phyloP scores from a whole-genome alignment of 2,113 vertebrate genomes.

The Ceratotherium simum region DNA sequence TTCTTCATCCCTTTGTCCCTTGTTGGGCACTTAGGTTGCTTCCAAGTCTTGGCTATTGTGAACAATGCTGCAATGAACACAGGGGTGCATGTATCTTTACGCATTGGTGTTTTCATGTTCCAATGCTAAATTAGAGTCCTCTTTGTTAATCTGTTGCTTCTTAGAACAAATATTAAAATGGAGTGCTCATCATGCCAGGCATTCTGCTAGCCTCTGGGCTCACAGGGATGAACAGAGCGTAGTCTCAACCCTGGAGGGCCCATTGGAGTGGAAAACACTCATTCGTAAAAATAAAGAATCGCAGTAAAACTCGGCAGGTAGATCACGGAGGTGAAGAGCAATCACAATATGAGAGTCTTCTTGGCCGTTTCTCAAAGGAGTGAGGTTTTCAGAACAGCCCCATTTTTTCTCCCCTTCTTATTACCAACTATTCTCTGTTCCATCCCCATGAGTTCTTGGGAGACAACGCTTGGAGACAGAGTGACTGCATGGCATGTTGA shows the following conservation, averaged over 20 bases:
- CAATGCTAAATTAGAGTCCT: neutral
- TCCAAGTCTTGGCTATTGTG: no score
- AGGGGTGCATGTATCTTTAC: no score
- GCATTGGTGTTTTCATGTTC: no score
- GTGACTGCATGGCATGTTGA: neutral
- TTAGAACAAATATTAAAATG: neutral
- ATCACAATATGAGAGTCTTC: rapidly evolving
- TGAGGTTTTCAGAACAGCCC: neutral
- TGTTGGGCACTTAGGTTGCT: no score
- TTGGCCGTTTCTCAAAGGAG: neutral
- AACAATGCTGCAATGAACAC: no score
- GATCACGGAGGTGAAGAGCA: neutral
- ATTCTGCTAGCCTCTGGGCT: neutral
- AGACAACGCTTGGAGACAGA: neutral
- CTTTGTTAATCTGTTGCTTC: neutral
- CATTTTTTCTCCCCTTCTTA: neutral
- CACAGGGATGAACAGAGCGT: neutral
- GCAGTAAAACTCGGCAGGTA: neutral
- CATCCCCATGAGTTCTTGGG: neutral
- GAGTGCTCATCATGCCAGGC: neutral
- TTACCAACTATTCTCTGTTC: neutral
- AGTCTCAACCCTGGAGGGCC: neutral
- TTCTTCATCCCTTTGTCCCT: no score
- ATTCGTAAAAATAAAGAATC: neutral
- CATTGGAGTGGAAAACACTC: neutral